Conservation (phyloP, 2,113 vertebrate genomes). For the Astur gentilis region DNA sequence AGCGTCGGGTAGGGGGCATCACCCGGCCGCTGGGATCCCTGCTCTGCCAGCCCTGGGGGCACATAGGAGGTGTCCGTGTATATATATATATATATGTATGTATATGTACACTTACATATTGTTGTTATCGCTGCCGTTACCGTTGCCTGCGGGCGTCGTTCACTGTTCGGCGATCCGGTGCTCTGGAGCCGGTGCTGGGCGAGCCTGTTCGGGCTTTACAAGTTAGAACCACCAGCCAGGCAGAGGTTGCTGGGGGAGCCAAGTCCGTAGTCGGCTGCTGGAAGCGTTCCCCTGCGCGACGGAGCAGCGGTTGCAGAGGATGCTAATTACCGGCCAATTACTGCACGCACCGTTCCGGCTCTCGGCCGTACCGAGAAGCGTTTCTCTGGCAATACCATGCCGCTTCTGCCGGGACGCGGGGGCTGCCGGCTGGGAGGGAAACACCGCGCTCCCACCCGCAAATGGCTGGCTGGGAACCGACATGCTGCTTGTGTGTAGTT, state of each 20-base stretch:
- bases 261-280: neutral
- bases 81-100: fast-evolving
- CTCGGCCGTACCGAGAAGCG: neutral
- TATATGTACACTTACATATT: fast-evolving
- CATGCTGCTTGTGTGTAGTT: neutral
- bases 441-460: neutral
- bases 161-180: neutral
- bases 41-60: neutral
- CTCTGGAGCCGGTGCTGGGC: neutral
- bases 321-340: neutral
- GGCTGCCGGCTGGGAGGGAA: neutral
- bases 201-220: neutral
- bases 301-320: neutral
- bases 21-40: neutral
- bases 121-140: neutral
- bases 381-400: neutral
- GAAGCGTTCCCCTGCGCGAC: neutral
- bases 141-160: fast-evolving
- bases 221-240: neutral
- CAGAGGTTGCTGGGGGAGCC: neutral
- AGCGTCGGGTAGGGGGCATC: no score
- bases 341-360: neutral
- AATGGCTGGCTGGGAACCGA: neutral
- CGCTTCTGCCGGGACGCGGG: neutral
- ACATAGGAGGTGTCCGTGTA: fast-evolving